Conservation (phyloP, 2,113 vertebrate genomes). For the Brachypodius melanocephalos region DNA sequence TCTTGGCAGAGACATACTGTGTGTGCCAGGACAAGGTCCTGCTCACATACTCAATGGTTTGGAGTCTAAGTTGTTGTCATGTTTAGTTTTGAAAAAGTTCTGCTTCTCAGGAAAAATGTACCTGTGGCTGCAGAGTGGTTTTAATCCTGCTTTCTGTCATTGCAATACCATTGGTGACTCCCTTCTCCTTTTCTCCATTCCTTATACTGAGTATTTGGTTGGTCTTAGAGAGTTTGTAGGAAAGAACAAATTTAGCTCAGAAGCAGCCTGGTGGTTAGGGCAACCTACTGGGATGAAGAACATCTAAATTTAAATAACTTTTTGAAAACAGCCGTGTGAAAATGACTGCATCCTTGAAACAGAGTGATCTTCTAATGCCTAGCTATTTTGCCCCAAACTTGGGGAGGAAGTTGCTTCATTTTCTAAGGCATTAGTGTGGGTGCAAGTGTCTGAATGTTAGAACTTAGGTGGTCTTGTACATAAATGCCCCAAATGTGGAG, state of each 20-base stretch:
- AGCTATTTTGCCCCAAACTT: neutral
- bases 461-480: neutral
- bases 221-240: neutral
- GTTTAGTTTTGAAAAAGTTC: neutral
- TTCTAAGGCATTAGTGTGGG: neutral
- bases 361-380: neutral
- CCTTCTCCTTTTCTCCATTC: neutral
- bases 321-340: neutral
- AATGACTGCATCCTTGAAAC: neutral
- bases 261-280: neutral
- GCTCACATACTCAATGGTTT: accelerated
- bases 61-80: neutral
- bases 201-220: neutral
- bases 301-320: neutral
- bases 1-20: accelerated
- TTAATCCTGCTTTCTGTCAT: neutral
- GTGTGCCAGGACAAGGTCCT: neutral
- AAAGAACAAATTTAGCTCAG: neutral
- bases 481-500: neutral
- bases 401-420: neutral
- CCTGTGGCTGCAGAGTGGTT: neutral
- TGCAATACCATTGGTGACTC: neutral
- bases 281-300: neutral
- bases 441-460: neutral
- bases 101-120: neutral